Evolutionary conservation across 2,113 vertebrate genomes (phyloP).

Genomic region (Erythrolamprus reginae): DNA sequence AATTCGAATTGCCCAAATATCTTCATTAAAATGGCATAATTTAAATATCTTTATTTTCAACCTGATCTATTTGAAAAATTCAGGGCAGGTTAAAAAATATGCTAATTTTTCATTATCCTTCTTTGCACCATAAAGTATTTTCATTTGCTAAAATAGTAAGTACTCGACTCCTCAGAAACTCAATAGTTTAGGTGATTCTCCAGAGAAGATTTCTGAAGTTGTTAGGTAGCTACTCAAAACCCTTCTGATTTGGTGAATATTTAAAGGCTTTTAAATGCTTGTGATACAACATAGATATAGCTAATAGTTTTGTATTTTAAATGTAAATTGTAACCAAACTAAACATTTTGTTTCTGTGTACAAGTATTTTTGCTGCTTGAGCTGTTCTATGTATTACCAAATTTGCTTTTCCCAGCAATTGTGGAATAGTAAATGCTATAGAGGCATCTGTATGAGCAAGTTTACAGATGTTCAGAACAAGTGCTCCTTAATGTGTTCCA

Average conservation of each 20-base stretch:
- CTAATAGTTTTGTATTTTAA: background rate
- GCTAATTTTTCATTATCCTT: background rate
- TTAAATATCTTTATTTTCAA: background rate
- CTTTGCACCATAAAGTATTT: background rate
- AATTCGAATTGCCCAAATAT: background rate
- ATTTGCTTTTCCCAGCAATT: background rate
- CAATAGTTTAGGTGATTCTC: background rate
- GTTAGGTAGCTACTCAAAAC: background rate
- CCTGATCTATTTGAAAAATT: background rate
- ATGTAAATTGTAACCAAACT: background rate
- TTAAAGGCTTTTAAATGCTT: background rate
- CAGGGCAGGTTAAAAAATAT: background rate
- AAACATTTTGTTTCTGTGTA: background rate
- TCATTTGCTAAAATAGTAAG: background rate
- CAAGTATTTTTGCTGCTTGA: background rate
- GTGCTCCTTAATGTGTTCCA: background rate
- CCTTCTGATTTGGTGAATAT: background rate
- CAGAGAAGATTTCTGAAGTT: background rate
- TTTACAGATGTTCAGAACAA: background rate
- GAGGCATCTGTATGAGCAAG: background rate
- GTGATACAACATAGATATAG: background rate
- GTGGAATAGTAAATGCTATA: background rate
- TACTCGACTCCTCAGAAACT: background rate
- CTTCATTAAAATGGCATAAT: background rate
- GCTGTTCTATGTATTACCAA: background rate